Evolutionary conservation across 2,888 invertebrate species (phyloP).

Genomic region (Heteropelma amictum): DNA sequence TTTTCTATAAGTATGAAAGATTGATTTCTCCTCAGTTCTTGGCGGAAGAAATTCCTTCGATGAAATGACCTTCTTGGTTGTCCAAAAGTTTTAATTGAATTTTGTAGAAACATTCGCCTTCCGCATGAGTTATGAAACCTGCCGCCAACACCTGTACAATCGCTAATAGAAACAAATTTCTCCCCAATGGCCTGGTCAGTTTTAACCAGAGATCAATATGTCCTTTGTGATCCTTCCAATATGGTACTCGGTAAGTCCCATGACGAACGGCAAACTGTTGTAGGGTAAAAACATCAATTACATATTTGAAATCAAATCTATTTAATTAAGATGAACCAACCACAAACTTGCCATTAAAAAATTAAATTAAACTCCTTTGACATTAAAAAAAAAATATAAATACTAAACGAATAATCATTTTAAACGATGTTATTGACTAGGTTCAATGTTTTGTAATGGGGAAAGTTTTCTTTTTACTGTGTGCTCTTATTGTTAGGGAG

Average conservation of each 20-base stretch:
- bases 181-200: constrained; percentile 80
- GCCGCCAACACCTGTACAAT: constrained; percentile 80
- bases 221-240: constrained; percentile 80
- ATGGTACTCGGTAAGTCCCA: constrained; percentile 83
- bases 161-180: constrained; percentile 78
- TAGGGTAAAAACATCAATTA: constrained; percentile 68
- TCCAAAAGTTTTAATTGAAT: not conserved
- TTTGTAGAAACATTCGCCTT: constrained; percentile 75
- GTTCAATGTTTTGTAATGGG: too few relatives aligned
- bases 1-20: not conserved
- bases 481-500: too few relatives aligned
- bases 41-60: not conserved
- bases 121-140: constrained; percentile 82
- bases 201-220: constrained; percentile 80
- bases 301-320: not conserved
- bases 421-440: too few relatives aligned
- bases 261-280: constrained; percentile 81
- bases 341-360: too few relatives aligned
- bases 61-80: not conserved
- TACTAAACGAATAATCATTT: too few relatives aligned
- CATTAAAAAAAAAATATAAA: too few relatives aligned
- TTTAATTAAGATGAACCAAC: too few relatives aligned
- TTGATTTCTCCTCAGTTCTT: not conserved
- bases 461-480: too few relatives aligned
- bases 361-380: too few relatives aligned